phyloP scores from a whole-genome alignment of 2,113 vertebrate species.

The Brevimyrus niger region DNA sequence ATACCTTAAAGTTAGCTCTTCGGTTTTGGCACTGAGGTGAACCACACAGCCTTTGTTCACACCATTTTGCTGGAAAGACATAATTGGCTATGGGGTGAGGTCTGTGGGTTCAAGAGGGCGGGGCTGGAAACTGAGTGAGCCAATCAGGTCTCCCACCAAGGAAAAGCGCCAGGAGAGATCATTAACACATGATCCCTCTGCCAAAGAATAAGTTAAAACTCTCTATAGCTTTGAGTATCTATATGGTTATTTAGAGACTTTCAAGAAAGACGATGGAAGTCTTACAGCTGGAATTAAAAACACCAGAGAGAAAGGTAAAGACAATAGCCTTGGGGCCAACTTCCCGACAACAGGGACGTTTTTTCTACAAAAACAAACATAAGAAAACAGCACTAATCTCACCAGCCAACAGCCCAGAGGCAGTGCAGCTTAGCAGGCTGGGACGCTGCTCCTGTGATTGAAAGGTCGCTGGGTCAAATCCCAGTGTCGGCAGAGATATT shows the following conservation, averaged over 20 bases:
- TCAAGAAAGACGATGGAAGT: not conserved
- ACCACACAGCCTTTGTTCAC: not conserved
- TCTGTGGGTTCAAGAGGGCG: not conserved
- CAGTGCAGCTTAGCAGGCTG: not conserved
- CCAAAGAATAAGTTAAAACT: conserved; percentile 1
- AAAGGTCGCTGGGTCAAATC: not conserved
- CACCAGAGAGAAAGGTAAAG: not conserved
- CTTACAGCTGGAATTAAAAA: not conserved
- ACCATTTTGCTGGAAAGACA: not conserved
- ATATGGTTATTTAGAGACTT: not conserved
- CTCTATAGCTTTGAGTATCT: not conserved
- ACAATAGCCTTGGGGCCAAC: not conserved
- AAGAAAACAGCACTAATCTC: not conserved
- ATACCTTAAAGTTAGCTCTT: not conserved
- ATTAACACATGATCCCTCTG: not conserved
- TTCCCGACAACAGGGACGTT: not conserved
- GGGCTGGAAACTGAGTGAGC: not conserved
- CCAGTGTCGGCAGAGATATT: not conserved
- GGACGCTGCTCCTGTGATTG: not conserved
- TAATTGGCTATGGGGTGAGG: not conserved
- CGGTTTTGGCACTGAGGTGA: not conserved
- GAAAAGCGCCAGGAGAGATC: not conserved
- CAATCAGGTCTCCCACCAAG: not conserved
- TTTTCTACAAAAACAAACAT: not conserved
- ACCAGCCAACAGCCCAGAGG: not conserved